Evolutionary conservation across 2,797 vertebrate species (phyloP), one percentile per base, ranked within the genome.

Genomic region (Salarias fasciatus): DNA sequence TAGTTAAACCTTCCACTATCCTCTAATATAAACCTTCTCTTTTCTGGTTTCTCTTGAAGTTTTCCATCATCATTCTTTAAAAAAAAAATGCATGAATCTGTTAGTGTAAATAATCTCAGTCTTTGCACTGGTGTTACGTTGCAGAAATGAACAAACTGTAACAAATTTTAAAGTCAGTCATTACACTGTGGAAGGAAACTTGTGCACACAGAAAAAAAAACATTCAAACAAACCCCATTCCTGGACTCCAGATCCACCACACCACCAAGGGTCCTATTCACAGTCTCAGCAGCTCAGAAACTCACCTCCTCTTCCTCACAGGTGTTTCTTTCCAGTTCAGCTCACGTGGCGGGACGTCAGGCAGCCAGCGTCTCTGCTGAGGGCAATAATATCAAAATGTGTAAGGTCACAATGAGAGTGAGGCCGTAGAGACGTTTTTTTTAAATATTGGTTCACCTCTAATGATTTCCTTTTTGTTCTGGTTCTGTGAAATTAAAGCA

Each of bases 401-500:
- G 37, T 63, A 55, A 56, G 33, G 11, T 63, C 50, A 55, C 41
- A 50, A 53, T 53, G 8, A 42, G 41, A 15, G 33, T 44, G 71
- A 71, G 60, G 38, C 49, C 56, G 59, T 53, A 35, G 35, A 14
- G 36, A 43, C 59, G 29, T 13, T 47, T 50, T 13, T 63, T 31
- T 59, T 12, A n/a, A n/a, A n/a, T 12, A 46, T 63, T 46, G 38
- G 18, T 33, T 74, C 61, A 51, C 56, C 65, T 63, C 44, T 62
- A 38, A 62, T 66, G 29, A 11, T 14, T 62, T 80, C 52, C 59
- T 76, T 70, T 59, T 31, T 68, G 55, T 33, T 79, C 33, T 9
- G 33, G 80, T 82, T 80, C 68, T 69, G 78, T 77, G 51, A 82
- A 80, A 83, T 73, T 62, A 77, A 73, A 84, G 74, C 72, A 72